These are phyloP conservation scores for Yoshiicerus persimilis DNA, from an alignment of 1,140 invertebrate species.

Conservation along the genomic window DNA sequence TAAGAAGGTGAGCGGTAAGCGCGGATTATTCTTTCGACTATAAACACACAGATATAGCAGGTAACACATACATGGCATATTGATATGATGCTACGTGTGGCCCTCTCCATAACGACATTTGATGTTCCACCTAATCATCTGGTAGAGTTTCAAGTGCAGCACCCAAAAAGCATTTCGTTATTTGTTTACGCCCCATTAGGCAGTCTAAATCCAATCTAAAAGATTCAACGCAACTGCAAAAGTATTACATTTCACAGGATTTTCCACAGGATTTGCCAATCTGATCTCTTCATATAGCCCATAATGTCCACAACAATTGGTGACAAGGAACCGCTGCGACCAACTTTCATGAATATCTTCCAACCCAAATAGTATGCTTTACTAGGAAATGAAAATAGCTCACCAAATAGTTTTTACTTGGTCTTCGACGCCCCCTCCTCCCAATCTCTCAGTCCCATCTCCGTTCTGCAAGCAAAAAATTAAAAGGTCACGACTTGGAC, in stretches of 20 bases:
- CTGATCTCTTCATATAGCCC: neutral
- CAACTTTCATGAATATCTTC: neutral
- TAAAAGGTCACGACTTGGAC: neutral
- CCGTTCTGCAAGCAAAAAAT: neutral
- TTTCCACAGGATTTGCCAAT: neutral
- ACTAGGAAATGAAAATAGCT: neutral
- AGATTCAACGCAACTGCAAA: neutral
- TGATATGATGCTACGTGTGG: neutral
- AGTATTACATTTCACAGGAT: neutral
- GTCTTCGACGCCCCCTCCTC: neutral
- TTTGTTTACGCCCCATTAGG: neutral
- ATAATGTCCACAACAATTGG: neutral
- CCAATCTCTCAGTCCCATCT: neutral
- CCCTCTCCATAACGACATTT: neutral
- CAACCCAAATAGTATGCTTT: neutral
- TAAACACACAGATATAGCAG: neutral
- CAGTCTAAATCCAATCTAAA: neutral
- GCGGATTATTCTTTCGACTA: neutral
- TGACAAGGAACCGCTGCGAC: neutral
- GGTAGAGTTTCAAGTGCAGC: neutral
- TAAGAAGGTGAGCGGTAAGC: neutral
- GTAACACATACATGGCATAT: neutral
- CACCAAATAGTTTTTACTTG: neutral
- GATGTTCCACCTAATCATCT: neutral
- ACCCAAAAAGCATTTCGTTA: neutral